Evolutionary conservation across 1,140 invertebrate species (phyloP).

Genomic region (Macrobrachium nipponense): DNA sequence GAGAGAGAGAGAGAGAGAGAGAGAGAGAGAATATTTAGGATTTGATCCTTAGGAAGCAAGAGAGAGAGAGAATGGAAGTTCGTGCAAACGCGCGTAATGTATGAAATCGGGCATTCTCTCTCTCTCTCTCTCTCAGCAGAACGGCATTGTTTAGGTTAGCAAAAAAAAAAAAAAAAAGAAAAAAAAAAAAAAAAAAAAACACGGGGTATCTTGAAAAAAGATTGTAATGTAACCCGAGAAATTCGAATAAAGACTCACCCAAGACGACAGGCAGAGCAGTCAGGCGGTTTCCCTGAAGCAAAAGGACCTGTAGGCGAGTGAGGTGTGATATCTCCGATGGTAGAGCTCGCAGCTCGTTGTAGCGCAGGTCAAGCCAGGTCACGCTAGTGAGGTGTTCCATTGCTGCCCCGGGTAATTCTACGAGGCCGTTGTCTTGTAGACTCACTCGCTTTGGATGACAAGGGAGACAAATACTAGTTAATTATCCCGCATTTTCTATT

Average conservation of each 20-base stretch:
- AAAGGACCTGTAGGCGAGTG: constrained; percentile 33
- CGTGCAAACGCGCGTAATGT: background rate
- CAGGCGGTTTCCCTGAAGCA: constrained; percentile 40
- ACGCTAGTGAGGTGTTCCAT: constrained; percentile 32
- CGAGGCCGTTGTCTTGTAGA: constrained; percentile 43
- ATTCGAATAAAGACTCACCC: background rate
- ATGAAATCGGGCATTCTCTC: background rate
- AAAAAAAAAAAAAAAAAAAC: too few relatives aligned
- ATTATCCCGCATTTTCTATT: background rate
- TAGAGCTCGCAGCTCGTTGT: constrained; percentile 33
- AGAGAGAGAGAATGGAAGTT: background rate
- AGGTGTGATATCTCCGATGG: constrained; percentile 25
- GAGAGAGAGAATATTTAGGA: constrained; percentile 26
- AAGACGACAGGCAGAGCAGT: constrained; percentile 21
- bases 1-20: constrained; percentile 21
- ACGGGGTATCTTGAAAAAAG: too few relatives aligned
- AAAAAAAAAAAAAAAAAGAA: too few relatives aligned
- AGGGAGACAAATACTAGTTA: background rate
- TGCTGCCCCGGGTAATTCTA: constrained; percentile 14
- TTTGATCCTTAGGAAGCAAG: too few relatives aligned
- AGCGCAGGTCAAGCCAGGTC: constrained; percentile 55
- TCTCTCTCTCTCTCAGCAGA: background rate
- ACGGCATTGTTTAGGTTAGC: too few relatives aligned
- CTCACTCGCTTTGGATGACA: constrained; percentile 33
- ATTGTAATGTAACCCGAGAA: background rate